Conservation (phyloP, 2,113 vertebrate species). For the Procavia capensis region DNA sequence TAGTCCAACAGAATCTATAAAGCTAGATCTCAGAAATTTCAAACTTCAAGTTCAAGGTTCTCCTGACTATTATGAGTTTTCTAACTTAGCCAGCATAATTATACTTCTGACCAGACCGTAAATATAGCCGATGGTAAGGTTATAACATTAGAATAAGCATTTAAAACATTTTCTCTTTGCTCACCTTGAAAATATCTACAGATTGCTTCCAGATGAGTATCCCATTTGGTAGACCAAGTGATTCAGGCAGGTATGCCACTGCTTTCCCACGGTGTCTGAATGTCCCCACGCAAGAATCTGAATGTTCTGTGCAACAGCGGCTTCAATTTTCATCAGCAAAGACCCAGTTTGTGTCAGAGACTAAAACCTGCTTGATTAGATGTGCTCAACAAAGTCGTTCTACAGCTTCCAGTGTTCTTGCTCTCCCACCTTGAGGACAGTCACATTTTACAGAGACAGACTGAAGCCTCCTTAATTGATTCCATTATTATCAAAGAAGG, state of each 20-base stretch:
- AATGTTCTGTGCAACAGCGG: slow-evolving; percentile 26
- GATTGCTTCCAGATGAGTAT: slow-evolving; percentile 37
- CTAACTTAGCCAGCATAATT: slow-evolving; percentile 35
- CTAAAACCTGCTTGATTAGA: slow-evolving; percentile 44
- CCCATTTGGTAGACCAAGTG: neutral
- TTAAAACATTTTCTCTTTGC: neutral
- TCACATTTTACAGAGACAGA: neutral
- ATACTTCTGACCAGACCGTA: neutral
- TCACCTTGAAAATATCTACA: slow-evolving; percentile 32
- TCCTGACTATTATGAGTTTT: neutral
- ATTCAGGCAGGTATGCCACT: too few relatives aligned
- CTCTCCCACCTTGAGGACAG: neutral
- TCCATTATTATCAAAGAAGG: slow-evolving; percentile 30
- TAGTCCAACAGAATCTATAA: too few relatives aligned
- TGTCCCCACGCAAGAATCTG: neutral
- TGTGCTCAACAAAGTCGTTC: slow-evolving; percentile 32
- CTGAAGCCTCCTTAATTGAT: slow-evolving; percentile 56
- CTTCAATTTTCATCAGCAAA: slow-evolving; percentile 71
- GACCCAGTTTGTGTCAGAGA: slow-evolving; percentile 59
- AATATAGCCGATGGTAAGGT: neutral
- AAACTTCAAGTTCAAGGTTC: neutral
- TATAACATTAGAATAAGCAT: slow-evolving; percentile 7
- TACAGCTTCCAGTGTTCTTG: neutral
- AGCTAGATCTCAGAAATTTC: neutral
- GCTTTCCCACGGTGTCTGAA: too few relatives aligned